phyloP scores from a whole-genome alignment of 2,113 vertebrate species.

The Sorex fumeus region DNA sequence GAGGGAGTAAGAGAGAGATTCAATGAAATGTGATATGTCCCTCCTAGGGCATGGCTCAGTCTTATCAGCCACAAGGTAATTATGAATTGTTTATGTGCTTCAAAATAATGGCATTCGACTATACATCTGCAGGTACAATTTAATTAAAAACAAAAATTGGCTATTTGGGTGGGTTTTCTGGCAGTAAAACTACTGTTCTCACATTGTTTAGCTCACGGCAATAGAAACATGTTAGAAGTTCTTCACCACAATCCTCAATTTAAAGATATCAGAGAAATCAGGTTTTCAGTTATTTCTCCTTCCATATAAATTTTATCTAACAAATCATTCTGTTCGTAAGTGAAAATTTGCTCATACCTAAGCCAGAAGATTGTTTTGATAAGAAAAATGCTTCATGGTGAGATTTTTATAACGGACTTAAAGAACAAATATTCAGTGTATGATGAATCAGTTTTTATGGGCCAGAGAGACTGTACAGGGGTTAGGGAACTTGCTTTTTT shows the following conservation, averaged over 20 bases:
- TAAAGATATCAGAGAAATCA: slow-evolving; percentile 57
- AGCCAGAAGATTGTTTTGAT: slow-evolving; percentile 59
- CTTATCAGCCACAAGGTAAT: slow-evolving; percentile 53
- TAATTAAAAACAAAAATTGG: slow-evolving; percentile 60
- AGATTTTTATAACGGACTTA: slow-evolving; percentile 66
- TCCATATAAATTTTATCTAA: slow-evolving; percentile 43
- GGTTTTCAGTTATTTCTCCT: slow-evolving; percentile 67
- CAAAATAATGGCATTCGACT: slow-evolving; percentile 58
- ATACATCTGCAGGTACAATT: slow-evolving; percentile 54
- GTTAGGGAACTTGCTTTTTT: too few species aligned
- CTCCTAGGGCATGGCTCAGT: slow-evolving; percentile 22
- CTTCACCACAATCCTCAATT: slow-evolving; percentile 39
- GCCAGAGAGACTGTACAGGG: too few species aligned
- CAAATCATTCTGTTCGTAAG: slow-evolving; percentile 56
- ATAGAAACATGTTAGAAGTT: slow-evolving; percentile 55
- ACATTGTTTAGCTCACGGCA: slow-evolving; percentile 57
- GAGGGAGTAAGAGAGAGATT: neutral
- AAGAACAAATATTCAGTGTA: slow-evolving; percentile 53
- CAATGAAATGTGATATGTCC: neutral
- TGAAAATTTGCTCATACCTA: slow-evolving; percentile 55
- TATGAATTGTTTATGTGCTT: slow-evolving; percentile 72
- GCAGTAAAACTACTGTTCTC: slow-evolving; percentile 33
- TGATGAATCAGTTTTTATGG: slow-evolving; percentile 33
- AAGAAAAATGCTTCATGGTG: slow-evolving; percentile 65
- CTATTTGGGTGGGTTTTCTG: slow-evolving; percentile 57